A percentile compares a stretch with the other conserved stretches of the same genome.
phyloP scores from a whole-genome alignment of 2,113 vertebrate species.

The Typhlomys cinereus region DNA sequence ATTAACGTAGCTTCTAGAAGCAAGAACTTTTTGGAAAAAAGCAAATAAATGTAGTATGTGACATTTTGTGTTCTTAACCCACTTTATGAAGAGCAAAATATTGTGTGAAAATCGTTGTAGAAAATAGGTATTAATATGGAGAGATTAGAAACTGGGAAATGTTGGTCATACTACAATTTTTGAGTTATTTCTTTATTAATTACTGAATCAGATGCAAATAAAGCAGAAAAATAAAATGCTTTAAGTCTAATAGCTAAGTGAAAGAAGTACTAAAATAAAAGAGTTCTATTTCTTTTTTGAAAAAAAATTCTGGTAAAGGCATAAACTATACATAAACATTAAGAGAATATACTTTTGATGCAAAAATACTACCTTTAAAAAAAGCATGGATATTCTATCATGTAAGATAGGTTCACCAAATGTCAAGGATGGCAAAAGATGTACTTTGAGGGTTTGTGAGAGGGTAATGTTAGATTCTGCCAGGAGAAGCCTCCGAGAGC shows the following conservation, averaged over 20 bases:
- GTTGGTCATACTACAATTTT: not conserved
- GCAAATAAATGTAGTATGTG: not conserved
- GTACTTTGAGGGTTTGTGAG: not conserved
- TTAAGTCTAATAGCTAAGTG: conserved; percentile 14
- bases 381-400: not conserved
- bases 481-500: not conserved
- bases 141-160: not conserved
- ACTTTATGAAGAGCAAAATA: not conserved
- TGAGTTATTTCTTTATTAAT: not conserved
- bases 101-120: not conserved
- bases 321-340: not conserved
- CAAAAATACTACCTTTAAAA: not conserved
- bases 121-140: not conserved
- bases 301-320: not conserved
- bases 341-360: not conserved
- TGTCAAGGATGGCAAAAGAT: not conserved
- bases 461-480: not conserved
- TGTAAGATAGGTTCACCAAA: not conserved
- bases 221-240: not conserved
- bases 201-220: not conserved
- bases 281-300: not conserved
- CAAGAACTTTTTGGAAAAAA: not conserved
- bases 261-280: not conserved
- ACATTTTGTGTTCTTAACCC: not conserved
- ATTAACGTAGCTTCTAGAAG: not conserved